phyloP scores from a whole-genome alignment of 2,797 vertebrate genomes.

The Sebastes paucispinis region DNA sequence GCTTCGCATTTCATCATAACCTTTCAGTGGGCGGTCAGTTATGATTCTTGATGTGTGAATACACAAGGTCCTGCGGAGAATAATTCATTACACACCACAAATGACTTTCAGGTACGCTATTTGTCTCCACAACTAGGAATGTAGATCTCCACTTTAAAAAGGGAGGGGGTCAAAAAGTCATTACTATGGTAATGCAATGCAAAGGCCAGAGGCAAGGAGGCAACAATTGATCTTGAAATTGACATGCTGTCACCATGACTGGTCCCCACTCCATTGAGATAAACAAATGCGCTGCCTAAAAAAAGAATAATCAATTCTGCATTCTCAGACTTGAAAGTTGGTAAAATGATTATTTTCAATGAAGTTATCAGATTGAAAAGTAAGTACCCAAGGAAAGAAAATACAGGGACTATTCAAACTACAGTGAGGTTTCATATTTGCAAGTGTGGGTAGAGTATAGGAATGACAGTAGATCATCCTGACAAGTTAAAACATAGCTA shows the following conservation, averaged over 20 bases:
- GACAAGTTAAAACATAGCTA: neutral
- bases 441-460: neutral
- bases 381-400: conserved; percentile 8
- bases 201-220: conserved; percentile 77
- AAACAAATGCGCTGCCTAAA: conserved; percentile 79
- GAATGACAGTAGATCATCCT: neutral
- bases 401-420: neutral
- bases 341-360: conserved; percentile 69
- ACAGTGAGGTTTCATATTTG: neutral
- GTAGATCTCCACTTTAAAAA: conserved; percentile 54
- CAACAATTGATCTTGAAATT: conserved; percentile 85
- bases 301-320: conserved; percentile 74
- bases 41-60: conserved; percentile 24
- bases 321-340: conserved; percentile 54
- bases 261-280: conserved; percentile 78
- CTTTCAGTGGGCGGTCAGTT: neutral
- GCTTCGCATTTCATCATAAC: neutral
- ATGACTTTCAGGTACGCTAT: conserved; percentile 57
- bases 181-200: conserved; percentile 85
- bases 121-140: conserved; percentile 51
- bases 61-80: conserved; percentile 1
- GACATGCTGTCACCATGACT: conserved; percentile 81
- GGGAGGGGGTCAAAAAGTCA: conserved; percentile 74
- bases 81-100: conserved; percentile 36
- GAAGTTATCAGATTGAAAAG: conserved; percentile 64